A percentile compares a stretch with the other conserved stretches of the same genome.
Evolutionary conservation across 2,888 invertebrate genomes (phyloP).

Genomic region (Halocaridina rubra): DNA sequence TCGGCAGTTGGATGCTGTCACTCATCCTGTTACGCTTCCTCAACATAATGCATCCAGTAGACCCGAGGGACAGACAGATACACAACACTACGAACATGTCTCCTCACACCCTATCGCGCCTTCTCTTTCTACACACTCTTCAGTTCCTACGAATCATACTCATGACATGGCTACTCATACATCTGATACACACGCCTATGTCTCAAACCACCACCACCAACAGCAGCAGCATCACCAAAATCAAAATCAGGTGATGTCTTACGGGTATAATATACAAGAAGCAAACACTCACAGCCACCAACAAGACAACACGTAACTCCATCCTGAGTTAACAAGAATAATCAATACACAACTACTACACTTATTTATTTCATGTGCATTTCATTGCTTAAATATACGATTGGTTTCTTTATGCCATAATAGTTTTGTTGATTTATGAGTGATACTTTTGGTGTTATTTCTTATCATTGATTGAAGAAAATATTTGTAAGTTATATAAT

Average conservation of each 20-base stretch:
- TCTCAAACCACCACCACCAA: no score
- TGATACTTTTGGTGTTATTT: no score
- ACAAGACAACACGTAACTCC: neutral
- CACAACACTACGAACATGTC: neutral
- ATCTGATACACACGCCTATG: neutral
- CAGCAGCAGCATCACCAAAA: slow-evolving; percentile 15
- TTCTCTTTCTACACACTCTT: neutral
- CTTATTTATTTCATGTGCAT: no score
- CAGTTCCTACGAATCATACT: neutral
- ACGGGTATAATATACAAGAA: neutral
- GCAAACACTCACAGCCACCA: neutral
- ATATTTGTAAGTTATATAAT: no score
- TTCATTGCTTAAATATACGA: no score
- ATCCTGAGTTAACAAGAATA: neutral
- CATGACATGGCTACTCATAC: neutral
- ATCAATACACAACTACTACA: neutral
- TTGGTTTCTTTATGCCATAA: no score
- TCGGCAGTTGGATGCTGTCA: slow-evolving; percentile 45
- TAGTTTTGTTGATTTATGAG: no score
- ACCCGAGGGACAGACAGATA: neutral
- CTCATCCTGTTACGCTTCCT: slow-evolving; percentile 23
- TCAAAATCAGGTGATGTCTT: neutral
- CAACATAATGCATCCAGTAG: neutral
- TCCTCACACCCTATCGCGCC: neutral
- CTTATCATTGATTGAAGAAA: no score